phyloP scores from a whole-genome alignment of 2,888 invertebrate species.

The Poecilobothrus nobilitatus region DNA sequence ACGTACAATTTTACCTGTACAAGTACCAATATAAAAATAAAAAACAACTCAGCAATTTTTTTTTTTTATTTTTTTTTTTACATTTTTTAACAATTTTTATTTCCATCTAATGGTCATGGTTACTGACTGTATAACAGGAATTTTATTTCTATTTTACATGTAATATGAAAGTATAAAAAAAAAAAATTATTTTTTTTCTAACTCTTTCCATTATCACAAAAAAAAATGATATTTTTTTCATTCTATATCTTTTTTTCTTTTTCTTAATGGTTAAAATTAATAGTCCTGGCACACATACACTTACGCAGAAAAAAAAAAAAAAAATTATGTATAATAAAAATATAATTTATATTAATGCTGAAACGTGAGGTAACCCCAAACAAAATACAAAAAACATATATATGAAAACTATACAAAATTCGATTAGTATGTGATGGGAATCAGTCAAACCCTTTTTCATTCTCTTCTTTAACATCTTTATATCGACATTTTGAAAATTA shows the following conservation, averaged over 20 bases:
- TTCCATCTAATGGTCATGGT: background rate
- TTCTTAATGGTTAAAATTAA: too few relatives aligned
- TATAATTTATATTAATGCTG: background rate
- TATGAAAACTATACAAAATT: background rate
- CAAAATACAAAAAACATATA: too few relatives aligned
- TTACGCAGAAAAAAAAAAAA: too few relatives aligned
- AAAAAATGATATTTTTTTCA: too few relatives aligned
- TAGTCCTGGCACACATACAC: background rate
- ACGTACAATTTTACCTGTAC: background rate
- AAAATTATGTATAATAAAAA: background rate
- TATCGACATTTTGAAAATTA: too few relatives aligned
- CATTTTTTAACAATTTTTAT: background rate
- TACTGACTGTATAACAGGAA: background rate
- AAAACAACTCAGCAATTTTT: slow-evolving; percentile 4
- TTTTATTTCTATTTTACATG: background rate
- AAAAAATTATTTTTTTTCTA: background rate
- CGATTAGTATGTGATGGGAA: background rate
- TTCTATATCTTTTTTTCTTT: too few relatives aligned
- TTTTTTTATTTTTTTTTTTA: background rate
- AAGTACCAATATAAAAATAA: background rate
- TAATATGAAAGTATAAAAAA: background rate
- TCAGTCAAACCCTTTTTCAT: too few relatives aligned
- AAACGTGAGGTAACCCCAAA: slow-evolving; percentile 6
- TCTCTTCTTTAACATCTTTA: too few relatives aligned
- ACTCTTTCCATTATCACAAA: background rate